Evolutionary conservation across 2,888 invertebrate genomes (phyloP).

Genomic region (Cantharis flavilabris): DNA sequence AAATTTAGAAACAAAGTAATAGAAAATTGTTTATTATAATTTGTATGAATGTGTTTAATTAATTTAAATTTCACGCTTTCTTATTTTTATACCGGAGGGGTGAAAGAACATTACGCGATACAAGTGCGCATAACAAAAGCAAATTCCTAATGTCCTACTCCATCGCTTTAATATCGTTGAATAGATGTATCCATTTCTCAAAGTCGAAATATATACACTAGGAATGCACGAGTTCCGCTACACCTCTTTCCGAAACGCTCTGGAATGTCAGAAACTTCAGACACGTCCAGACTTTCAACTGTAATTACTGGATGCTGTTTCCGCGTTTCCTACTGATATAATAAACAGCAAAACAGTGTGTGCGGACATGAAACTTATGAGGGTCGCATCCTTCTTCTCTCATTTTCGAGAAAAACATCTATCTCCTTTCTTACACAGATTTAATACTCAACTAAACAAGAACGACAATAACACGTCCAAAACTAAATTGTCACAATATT

Average conservation of each 20-base stretch:
- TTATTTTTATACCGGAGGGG: background rate
- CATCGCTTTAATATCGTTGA: constrained; percentile 49
- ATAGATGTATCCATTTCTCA: constrained; percentile 53
- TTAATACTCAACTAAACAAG: constrained; percentile 15
- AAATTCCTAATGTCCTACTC: constrained; percentile 47
- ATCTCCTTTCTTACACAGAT: constrained; percentile 17
- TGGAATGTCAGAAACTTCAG: constrained; percentile 52
- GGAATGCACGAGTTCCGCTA: constrained; percentile 47
- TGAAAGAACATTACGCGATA: background rate
- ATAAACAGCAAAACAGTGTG: constrained; percentile 43
- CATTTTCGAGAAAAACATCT: constrained; percentile 25
- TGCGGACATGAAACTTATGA: constrained; percentile 38
- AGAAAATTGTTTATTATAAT: background rate
- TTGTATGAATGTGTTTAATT: background rate
- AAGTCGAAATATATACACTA: constrained; percentile 39
- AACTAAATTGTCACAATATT: constrained; percentile 44
- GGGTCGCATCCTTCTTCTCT: constrained; percentile 28
- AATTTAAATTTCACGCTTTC: background rate
- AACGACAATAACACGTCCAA: constrained; percentile 23
- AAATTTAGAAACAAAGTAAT: background rate
- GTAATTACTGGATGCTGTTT: constrained; percentile 50
- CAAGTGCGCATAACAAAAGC: constrained; percentile 33
- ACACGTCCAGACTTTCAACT: constrained; percentile 52
- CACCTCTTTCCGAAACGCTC: constrained; percentile 43
- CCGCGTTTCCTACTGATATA: constrained; percentile 47